Evolutionary conservation across 2,797 vertebrate genomes (phyloP).

Genomic region (Rhincodon typus): DNA sequence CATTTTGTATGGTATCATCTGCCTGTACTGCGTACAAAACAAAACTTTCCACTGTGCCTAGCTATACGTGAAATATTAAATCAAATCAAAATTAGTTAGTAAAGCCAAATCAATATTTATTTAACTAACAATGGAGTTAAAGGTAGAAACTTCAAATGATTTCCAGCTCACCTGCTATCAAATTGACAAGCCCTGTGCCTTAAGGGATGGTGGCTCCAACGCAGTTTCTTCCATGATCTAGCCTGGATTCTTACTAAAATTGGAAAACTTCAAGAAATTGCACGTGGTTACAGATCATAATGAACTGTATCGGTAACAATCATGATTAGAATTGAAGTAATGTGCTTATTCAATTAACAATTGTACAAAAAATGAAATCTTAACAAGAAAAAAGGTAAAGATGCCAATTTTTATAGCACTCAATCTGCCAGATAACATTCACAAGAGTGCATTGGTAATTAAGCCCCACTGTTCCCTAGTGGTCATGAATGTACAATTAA

Average conservation of each 20-base stretch:
- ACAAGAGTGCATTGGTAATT: too few relatives aligned
- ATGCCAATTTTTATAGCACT: background rate
- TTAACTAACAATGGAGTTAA: background rate
- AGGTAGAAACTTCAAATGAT: background rate
- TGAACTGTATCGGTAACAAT: background rate
- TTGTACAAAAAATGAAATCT: background rate
- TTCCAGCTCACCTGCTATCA: background rate
- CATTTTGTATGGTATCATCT: too few relatives aligned
- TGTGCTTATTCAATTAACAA: background rate
- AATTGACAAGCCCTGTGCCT: background rate
- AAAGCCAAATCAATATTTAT: too few relatives aligned
- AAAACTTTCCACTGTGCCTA: too few relatives aligned
- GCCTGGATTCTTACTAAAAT: background rate
- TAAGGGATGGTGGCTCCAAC: background rate
- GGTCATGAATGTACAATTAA: too few relatives aligned
- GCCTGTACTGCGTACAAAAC: too few relatives aligned
- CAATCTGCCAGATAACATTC: background rate
- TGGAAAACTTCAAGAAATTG: background rate
- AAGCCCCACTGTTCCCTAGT: too few relatives aligned
- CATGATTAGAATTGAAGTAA: background rate
- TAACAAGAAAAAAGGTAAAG: background rate
- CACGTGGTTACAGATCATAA: background rate
- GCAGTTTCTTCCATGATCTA: background rate
- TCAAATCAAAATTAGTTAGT: too few relatives aligned
- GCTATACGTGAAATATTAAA: too few relatives aligned